Evolutionary conservation across 2,113 vertebrate genomes (phyloP).

Genomic region (Aspidoscelis tigris): DNA sequence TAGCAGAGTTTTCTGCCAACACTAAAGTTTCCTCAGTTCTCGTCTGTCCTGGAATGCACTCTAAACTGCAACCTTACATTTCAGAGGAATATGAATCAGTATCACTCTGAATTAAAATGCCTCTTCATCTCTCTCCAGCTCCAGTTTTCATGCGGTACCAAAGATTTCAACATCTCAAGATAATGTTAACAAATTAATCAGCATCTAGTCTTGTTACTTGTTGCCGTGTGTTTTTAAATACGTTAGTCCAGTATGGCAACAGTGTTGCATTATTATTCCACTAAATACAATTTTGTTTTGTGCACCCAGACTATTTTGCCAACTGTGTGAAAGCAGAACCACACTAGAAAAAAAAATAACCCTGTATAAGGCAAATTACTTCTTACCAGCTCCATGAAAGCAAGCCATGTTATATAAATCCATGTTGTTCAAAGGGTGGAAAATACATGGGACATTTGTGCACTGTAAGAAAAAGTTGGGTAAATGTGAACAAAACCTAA

Average conservation of each 20-base stretch:
- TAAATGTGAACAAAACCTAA: too few species aligned
- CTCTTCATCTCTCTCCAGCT: slow-evolving; percentile 10
- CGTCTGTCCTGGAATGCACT: not conserved
- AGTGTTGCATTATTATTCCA: too few species aligned
- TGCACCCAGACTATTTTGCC: not conserved
- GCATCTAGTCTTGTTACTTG: slow-evolving; percentile 27
- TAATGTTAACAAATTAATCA: not conserved
- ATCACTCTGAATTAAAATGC: not conserved
- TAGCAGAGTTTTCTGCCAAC: not conserved
- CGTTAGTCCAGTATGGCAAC: not conserved
- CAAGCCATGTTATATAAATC: too few species aligned
- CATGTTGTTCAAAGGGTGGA: not conserved
- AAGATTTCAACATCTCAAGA: slow-evolving; percentile 8
- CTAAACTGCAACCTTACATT: not conserved
- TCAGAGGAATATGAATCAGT: not conserved
- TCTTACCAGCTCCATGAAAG: too few species aligned
- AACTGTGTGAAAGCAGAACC: too few species aligned
- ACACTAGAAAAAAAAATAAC: too few species aligned
- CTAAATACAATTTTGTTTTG: not conserved
- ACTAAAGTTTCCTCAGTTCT: not conserved
- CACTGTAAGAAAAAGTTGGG: not conserved
- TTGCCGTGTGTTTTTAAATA: not conserved
- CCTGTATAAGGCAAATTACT: too few species aligned
- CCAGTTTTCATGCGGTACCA: slow-evolving; percentile 1
- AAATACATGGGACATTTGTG: not conserved